phyloP scores from a whole-genome alignment of 2,113 vertebrate genomes.

The Onychorhynchus coronatus region DNA sequence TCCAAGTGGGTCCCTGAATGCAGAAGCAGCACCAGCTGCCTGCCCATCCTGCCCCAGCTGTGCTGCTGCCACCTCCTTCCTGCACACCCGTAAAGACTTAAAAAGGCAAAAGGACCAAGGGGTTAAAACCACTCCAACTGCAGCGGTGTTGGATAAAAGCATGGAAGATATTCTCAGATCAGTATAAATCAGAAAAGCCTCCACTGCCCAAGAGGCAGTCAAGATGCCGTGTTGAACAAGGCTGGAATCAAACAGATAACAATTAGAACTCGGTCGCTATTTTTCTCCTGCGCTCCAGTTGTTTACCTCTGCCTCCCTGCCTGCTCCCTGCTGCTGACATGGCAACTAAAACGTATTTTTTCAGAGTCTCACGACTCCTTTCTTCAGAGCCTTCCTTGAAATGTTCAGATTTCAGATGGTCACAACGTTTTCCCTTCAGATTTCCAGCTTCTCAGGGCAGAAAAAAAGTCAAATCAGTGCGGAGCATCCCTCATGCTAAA shows the following conservation, averaged over 20 bases:
- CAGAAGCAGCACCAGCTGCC: background rate
- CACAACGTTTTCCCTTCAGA: constrained; percentile 4
- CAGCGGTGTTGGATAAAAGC: background rate
- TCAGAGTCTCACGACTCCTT: background rate
- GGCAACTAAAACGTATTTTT: background rate
- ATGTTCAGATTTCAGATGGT: constrained; percentile 19
- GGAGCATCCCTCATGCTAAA: background rate
- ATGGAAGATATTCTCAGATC: background rate
- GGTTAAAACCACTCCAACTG: background rate
- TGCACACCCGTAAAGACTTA: rapidly evolving
- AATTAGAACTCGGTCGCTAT: background rate
- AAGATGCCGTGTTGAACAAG: background rate
- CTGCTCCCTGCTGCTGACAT: background rate
- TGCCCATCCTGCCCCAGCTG: background rate
- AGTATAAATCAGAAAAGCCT: background rate
- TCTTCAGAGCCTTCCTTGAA: background rate
- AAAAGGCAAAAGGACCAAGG: background rate
- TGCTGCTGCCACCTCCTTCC: background rate
- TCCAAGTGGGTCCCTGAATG: background rate
- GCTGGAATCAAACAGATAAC: constrained; percentile 19
- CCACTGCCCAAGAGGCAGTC: background rate
- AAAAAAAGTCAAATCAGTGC: background rate
- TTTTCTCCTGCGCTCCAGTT: background rate
- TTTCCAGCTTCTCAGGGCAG: constrained; percentile 3
- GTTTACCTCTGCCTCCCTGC: background rate